Base-by-base conservation (phyloP, 2,888 invertebrate species). In the Chymomyza procnemis region DNA sequence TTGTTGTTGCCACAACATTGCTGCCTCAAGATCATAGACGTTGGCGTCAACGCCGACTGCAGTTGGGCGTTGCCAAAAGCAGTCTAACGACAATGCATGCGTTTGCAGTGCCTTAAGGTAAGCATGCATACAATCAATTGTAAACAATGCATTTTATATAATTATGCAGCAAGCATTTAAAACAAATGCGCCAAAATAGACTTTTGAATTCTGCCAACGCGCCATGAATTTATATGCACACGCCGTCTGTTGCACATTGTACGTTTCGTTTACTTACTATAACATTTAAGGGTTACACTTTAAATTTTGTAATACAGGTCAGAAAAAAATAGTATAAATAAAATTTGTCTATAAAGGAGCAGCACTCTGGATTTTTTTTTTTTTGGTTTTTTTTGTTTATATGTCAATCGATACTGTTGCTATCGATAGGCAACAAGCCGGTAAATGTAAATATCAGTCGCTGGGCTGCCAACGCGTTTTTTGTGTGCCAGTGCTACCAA, bases 281-380 rank as follows among this genome's bases (percentile, higher is more conserved):
- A 18, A 21, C 69, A 57, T 63, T 63, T 73, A 78, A 75, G 75
- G 68, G 66, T 66, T 69, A 30, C 75, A 78, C 73, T 70, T 69
- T 47, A 61, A 83, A 80, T 80, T 80, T 85, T 62, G 71, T 67
- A 16, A 41, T 67, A 16, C 63, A n/a, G 59, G 48, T 55, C 41
- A 46, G 55, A 50, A n/a, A 57, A 57, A 70, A 30, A 18, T 12
- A 41, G 26, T 5, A 41, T 41, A 41, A 8, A 1, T 41, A 41
- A 41, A 41, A 12, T 41, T 12, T 12, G 34, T 4, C 26, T 26
- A 26, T 8, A 26, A 26, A 26, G 26, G 0, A 26, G 26, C 8
- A 26, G 34, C 34, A 41, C 34, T 41, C 34, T 41, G 12, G 34
- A 41, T 41, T 41, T 41, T 1, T 41, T 41, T 41, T 41, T 41